phyloP scores from a whole-genome alignment of 1,140 invertebrate genomes.

The Phenacoccus solenopsis region DNA sequence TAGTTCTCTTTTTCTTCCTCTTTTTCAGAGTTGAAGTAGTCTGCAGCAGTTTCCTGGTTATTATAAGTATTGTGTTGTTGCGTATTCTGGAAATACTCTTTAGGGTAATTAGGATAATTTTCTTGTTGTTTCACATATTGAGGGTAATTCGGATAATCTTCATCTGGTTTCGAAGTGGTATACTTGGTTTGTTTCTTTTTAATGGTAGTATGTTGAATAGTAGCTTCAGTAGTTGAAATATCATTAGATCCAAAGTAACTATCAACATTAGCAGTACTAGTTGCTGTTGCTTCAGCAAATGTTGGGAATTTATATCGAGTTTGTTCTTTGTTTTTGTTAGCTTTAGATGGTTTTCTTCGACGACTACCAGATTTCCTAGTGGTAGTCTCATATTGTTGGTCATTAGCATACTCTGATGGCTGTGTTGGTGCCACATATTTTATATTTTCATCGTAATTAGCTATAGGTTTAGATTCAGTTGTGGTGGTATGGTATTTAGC shows the following conservation, averaged over 20 bases:
- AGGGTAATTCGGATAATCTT: conserved; percentile 20
- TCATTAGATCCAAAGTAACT: not conserved
- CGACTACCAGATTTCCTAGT: not conserved
- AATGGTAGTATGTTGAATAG: not conserved
- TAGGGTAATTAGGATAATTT: not conserved
- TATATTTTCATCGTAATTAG: not conserved
- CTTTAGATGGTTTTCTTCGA: not conserved
- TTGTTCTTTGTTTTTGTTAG: conserved; percentile 17
- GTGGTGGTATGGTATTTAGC: not conserved
- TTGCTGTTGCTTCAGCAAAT: not conserved
- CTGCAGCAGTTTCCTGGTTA: not conserved
- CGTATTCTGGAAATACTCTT: not conserved
- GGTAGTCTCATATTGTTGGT: not conserved
- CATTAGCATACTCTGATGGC: not conserved
- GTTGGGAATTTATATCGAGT: conserved; percentile 18
- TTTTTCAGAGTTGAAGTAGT: conserved; percentile 9
- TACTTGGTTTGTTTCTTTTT: conserved; percentile 18
- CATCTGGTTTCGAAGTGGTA: conserved; percentile 10
- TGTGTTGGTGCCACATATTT: not conserved
- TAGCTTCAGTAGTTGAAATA: not conserved
- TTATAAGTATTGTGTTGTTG: not conserved
- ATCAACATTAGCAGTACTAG: not conserved
- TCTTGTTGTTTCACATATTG: conserved; percentile 19
- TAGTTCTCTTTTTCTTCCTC: conserved; percentile 20
- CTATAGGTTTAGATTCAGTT: not conserved